A percentile compares a stretch with the other conserved stretches of the same genome.
Evolutionary conservation across 2,888 invertebrate genomes (phyloP).

Genomic region (Dioctria linearis): DNA sequence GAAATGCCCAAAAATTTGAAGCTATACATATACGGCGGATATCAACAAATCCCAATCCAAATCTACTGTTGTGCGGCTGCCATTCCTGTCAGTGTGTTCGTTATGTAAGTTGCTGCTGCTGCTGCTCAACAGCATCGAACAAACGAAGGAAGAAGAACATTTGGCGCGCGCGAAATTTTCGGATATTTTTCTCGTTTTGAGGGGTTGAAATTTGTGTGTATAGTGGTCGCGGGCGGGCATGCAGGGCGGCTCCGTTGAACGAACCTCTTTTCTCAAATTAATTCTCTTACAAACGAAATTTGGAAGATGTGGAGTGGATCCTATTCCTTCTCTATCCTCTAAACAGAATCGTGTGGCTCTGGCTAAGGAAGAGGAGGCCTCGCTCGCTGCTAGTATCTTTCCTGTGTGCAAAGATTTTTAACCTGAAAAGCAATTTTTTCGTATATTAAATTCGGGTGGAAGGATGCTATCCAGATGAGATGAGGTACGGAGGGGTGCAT

Average conservation of each 20-base stretch:
- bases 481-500: neutral
- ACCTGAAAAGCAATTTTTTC: conserved; percentile 36
- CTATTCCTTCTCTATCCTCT: neutral
- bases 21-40: conserved; percentile 10
- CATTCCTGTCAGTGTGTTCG: conserved; percentile 16
- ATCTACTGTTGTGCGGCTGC: neutral
- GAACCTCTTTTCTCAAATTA: neutral
- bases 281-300: neutral
- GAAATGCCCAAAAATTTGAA: neutral
- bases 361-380: neutral
- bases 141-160: neutral
- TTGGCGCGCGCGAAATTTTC: conserved; percentile 42
- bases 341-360: neutral
- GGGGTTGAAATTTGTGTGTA: neutral
- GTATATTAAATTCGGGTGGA: too few species aligned
- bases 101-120: conserved; percentile 12
- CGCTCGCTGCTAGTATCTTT: neutral
- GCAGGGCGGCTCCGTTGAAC: neutral
- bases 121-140: neutral
- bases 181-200: conserved; percentile 16
- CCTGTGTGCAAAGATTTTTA: conserved; percentile 23
- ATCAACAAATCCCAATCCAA: conserved; percentile 3
- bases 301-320: neutral
- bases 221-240: neutral
- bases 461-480: too few species aligned